These are phyloP conservation scores for Plebejus anna DNA, from an alignment of 2,888 invertebrate genomes.

Conservation along the genomic window DNA sequence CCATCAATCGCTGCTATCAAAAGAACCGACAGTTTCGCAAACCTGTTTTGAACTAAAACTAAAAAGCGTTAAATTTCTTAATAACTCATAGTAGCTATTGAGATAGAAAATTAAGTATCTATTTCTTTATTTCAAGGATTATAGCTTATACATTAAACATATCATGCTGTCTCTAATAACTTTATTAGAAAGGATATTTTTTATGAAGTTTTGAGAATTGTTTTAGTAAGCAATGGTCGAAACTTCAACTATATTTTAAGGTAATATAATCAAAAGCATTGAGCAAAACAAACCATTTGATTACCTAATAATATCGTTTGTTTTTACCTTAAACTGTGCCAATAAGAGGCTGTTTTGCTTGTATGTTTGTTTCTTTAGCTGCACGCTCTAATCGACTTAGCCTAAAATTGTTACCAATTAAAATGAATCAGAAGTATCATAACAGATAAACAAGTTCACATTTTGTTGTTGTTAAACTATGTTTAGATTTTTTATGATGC, in stretches of 20 bases:
- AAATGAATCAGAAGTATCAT: not conserved
- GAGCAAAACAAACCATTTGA: too few relatives aligned
- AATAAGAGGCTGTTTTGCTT: not conserved
- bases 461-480: not conserved
- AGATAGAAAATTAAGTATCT: not conserved
- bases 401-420: not conserved
- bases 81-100: not conserved
- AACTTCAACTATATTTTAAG: too few relatives aligned
- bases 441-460: not conserved
- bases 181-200: too few relatives aligned
- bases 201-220: too few relatives aligned
- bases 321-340: too few relatives aligned
- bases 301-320: too few relatives aligned
- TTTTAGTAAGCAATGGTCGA: too few relatives aligned
- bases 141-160: not conserved
- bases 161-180: not conserved
- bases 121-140: not conserved
- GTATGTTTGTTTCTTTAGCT: not conserved
- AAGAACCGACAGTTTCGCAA: constrained; percentile 15
- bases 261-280: too few relatives aligned
- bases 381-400: too few relatives aligned
- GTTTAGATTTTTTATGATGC: not conserved
- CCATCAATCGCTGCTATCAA: constrained; percentile 9
- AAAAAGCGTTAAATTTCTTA: constrained; percentile 4
- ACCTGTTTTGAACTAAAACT: not conserved